Evolutionary conservation across 2,113 vertebrate genomes (phyloP).

Genomic region (Anarhynchus alexandrinus): DNA sequence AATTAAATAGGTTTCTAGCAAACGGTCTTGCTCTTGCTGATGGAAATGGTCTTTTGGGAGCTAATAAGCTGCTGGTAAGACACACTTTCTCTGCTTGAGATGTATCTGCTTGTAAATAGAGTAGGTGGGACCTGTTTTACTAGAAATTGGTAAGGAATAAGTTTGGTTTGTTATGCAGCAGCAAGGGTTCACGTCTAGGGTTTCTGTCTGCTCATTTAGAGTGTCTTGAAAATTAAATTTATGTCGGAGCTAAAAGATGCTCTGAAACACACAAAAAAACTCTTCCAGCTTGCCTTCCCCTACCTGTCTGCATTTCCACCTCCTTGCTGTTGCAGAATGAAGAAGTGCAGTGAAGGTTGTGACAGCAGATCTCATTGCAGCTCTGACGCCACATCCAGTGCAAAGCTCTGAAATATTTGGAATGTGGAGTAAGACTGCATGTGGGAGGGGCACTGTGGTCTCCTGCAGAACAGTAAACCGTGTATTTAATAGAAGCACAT

Average conservation of each 20-base stretch:
- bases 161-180: background rate
- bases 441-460: accelerated
- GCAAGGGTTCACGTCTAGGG: background rate
- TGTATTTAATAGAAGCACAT: background rate
- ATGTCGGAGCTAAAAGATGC: accelerated
- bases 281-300: background rate
- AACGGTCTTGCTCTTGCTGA: background rate
- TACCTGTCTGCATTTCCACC: accelerated
- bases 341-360: background rate
- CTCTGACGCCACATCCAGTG: background rate
- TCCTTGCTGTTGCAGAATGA: background rate
- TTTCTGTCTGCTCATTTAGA: background rate
- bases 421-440: background rate
- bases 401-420: background rate
- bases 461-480: background rate
- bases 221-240: background rate
- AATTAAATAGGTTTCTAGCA: background rate
- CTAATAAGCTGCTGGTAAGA: background rate
- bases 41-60: background rate
- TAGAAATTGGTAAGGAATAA: background rate
- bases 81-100: background rate
- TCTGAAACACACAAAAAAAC: background rate
- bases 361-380: background rate
- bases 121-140: background rate
- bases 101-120: background rate